phyloP scores from a whole-genome alignment of 2,888 invertebrate species.

The Eupithecia subfuscata region DNA sequence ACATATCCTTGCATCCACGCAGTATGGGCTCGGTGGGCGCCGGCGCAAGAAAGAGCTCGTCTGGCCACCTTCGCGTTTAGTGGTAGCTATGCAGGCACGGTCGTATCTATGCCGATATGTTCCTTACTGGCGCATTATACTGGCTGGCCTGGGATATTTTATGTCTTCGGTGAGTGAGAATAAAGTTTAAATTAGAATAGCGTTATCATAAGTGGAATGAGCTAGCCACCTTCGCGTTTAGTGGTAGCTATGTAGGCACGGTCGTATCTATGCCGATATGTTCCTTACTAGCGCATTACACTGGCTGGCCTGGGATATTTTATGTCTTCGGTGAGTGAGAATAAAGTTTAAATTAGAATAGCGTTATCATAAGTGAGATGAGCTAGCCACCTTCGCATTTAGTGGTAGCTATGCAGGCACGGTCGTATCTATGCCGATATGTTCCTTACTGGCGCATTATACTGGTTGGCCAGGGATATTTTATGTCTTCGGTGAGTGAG shows the following conservation, averaged over 20 bases:
- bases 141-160: constrained; percentile 93
- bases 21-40: constrained; percentile 93
- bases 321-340: constrained; percentile 87
- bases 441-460: constrained; percentile 88
- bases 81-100: constrained; percentile 93
- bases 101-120: constrained; percentile 91
- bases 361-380: constrained; percentile 78
- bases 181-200: background rate
- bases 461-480: constrained; percentile 93
- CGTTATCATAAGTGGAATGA: constrained; percentile 78
- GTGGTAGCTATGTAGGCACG: constrained; percentile 93
- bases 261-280: constrained; percentile 92
- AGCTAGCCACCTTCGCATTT: constrained; percentile 92
- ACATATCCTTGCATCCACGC: constrained; percentile 92
- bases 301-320: constrained; percentile 93
- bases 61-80: constrained; percentile 93
- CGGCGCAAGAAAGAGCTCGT: constrained; percentile 89
- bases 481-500: constrained; percentile 87
- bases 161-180: constrained; percentile 86
- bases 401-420: constrained; percentile 94
- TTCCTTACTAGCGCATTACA: constrained; percentile 88
- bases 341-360: background rate
- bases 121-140: constrained; percentile 88
- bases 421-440: constrained; percentile 91
- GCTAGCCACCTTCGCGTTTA: constrained; percentile 93